Percentiles rank a stretch among this genome's conserved stretches.
phyloP scores from a whole-genome alignment of 2,113 vertebrate genomes.

The Otolemur garnettii region DNA sequence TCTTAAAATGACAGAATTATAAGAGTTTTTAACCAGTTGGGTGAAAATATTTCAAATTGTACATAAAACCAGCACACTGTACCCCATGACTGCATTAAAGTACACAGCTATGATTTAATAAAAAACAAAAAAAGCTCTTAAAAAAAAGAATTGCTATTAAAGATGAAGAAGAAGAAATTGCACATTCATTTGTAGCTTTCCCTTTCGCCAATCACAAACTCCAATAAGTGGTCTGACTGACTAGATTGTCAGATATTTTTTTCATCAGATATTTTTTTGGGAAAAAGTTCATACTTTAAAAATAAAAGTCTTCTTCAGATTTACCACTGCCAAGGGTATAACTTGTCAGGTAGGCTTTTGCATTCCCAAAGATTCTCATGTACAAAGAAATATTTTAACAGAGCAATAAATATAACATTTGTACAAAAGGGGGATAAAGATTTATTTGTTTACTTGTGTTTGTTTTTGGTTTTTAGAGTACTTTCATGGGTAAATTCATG shows the following conservation, averaged over 20 bases:
- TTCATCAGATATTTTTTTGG: neutral
- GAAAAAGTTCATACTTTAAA: neutral
- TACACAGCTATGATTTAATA: no score
- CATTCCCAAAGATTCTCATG: neutral
- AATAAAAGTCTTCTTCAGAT: neutral
- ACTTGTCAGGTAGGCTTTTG: neutral
- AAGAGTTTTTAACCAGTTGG: neutral
- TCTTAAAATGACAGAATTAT: conserved; percentile 46
- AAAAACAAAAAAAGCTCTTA: no score
- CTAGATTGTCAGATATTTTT: no score
- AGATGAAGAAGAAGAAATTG: conserved; percentile 33
- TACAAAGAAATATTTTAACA: neutral
- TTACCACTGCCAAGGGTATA: neutral
- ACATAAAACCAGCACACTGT: no score
- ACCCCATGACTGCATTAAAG: no score
- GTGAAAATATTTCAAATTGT: no score
- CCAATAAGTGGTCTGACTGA: neutral
- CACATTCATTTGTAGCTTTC: neutral
- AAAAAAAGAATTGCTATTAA: neutral
- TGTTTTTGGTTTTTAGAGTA: neutral
- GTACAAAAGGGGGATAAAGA: neutral
- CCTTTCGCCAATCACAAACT: neutral
- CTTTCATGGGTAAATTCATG: neutral
- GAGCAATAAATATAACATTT: conserved; percentile 1
- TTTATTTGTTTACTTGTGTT: neutral